Conservation (phyloP, 2,888 invertebrate genomes). For the Agrochola lota region DNA sequence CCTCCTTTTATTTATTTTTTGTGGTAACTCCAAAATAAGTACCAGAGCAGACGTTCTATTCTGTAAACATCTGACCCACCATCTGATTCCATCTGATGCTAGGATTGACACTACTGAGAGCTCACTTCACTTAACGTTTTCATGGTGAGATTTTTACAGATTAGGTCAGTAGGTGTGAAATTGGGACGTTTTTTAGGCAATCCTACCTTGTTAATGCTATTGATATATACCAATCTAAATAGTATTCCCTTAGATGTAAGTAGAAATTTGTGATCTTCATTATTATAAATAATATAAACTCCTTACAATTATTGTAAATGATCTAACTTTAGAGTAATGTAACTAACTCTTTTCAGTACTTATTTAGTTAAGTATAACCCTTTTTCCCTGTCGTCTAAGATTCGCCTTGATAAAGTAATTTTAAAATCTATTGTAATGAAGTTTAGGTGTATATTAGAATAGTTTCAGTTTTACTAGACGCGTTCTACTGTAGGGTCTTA, state of each 20-base stretch:
- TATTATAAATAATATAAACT: conserved; percentile 63
- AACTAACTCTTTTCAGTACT: conserved; percentile 64
- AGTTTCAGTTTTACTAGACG: conserved; percentile 72
- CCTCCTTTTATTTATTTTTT: too few relatives aligned
- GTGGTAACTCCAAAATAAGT: neutral
- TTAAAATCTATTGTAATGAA: conserved; percentile 66
- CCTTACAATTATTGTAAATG: conserved; percentile 63
- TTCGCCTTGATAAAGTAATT: conserved; percentile 71
- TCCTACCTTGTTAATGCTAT: conserved; percentile 39
- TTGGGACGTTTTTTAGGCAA: conserved; percentile 1
- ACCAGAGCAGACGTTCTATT: neutral
- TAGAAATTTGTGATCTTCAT: conserved; percentile 71
- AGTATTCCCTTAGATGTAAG: conserved; percentile 66
- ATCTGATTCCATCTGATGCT: too few relatives aligned
- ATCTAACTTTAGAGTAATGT: conserved; percentile 56
- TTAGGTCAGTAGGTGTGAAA: neutral
- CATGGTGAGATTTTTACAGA: neutral
- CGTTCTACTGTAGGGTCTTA: conserved; percentile 63
- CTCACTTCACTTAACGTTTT: neutral
- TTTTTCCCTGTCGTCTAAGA: conserved; percentile 66
- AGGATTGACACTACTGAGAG: neutral
- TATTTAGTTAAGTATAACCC: conserved; percentile 55
- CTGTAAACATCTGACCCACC: neutral
- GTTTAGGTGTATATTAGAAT: conserved; percentile 67
- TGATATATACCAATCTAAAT: conserved; percentile 51